Conservation (phyloP, 2,113 vertebrate species). For the Nestor notabilis region DNA sequence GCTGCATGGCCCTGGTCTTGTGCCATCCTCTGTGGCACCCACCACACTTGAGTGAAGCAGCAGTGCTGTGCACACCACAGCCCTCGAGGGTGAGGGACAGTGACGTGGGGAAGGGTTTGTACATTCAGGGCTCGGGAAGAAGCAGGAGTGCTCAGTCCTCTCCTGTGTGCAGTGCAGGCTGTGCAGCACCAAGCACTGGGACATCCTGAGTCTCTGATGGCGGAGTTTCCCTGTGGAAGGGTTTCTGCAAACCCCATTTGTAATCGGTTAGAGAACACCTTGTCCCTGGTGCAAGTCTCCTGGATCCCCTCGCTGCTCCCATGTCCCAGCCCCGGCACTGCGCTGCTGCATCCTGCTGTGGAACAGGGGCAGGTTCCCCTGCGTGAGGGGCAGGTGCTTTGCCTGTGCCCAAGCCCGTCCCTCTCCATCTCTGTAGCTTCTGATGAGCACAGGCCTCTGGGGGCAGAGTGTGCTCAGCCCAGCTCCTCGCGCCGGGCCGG, state of each 20-base stretch:
- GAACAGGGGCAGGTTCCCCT: neutral
- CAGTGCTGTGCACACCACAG: neutral
- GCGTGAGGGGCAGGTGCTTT: neutral
- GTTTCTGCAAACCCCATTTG: neutral
- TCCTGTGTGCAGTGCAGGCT: neutral
- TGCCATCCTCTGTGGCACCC: accelerated
- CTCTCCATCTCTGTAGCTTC: neutral
- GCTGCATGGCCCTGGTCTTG: neutral
- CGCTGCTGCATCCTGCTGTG: neutral
- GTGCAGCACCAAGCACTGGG: neutral
- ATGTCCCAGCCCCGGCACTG: neutral
- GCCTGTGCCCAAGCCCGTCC: neutral
- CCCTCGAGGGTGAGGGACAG: neutral
- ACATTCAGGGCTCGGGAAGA: neutral
- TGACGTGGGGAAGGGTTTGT: neutral
- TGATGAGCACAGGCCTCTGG: neutral
- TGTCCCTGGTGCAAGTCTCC: neutral
- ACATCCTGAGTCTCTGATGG: accelerated
- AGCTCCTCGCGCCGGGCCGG: neutral
- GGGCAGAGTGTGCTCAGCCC: neutral
- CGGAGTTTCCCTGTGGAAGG: neutral
- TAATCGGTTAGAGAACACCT: neutral
- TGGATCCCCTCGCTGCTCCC: neutral
- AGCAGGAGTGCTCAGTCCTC: neutral
- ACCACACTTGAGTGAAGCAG: neutral